phyloP scores from a whole-genome alignment of 1,140 invertebrate species.

The Anastatus disparis region DNA sequence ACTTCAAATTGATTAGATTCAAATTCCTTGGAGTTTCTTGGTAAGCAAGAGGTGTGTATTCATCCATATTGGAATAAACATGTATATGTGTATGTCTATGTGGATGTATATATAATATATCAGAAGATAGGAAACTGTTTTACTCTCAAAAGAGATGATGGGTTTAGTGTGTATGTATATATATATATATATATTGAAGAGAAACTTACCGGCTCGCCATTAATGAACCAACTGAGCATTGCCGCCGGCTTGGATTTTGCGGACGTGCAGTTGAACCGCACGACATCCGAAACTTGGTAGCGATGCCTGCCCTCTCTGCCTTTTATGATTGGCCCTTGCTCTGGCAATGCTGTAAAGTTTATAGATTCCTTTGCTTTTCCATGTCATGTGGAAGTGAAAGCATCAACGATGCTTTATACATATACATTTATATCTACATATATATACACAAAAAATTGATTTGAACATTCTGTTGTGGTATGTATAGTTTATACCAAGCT shows the following conservation, averaged over 20 bases:
- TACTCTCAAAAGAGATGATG: too few relatives aligned
- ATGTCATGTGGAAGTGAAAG: background rate
- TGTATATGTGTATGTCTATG: too few relatives aligned
- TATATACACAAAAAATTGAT: too few relatives aligned
- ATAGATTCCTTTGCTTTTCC: constrained; percentile 32
- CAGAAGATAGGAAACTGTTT: too few relatives aligned
- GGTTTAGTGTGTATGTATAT: constrained; percentile 4
- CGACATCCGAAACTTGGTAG: constrained; percentile 75
- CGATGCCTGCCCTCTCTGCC: constrained; percentile 70
- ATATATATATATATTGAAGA: background rate
- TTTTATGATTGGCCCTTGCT: constrained; percentile 74
- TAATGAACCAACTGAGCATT: constrained; percentile 79
- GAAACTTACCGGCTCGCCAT: constrained; percentile 73
- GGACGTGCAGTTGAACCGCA: constrained; percentile 77
- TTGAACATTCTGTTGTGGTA: too few relatives aligned
- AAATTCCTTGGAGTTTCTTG: background rate
- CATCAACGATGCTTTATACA: too few relatives aligned
- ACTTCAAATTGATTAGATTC: constrained; percentile 30
- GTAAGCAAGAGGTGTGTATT: too few relatives aligned
- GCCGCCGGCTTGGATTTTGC: constrained; percentile 76
- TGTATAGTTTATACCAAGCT: too few relatives aligned
- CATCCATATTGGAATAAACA: too few relatives aligned
- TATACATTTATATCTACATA: too few relatives aligned
- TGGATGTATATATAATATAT: too few relatives aligned
- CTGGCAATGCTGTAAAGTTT: constrained; percentile 71